phyloP scores from a whole-genome alignment of 2,888 invertebrate genomes.

The Papilio gigon region DNA sequence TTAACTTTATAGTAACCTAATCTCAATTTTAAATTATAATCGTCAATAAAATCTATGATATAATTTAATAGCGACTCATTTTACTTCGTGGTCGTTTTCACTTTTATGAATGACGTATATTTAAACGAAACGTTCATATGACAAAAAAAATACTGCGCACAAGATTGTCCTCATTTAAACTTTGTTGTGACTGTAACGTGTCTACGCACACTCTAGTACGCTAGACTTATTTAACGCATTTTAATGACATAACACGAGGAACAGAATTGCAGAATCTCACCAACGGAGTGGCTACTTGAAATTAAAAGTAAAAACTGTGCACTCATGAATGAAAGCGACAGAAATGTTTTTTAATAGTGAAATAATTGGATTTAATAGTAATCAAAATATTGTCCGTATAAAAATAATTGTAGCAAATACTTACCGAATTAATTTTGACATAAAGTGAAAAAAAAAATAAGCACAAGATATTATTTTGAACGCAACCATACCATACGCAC shows the following conservation, averaged over 20 bases:
- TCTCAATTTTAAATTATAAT: background rate
- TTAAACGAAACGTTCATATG: constrained; percentile 16
- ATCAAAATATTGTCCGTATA: background rate
- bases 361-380: no score
- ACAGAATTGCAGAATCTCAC: constrained; percentile 32
- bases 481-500: constrained; percentile 27
- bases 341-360: background rate
- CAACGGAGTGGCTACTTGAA: constrained; percentile 48
- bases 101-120: constrained; percentile 2
- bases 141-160: constrained; percentile 31
- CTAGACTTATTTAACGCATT: constrained; percentile 58
- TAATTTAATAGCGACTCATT: background rate
- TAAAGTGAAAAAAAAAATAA: background rate
- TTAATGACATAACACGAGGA: constrained; percentile 63
- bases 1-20: background rate
- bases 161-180: constrained; percentile 30
- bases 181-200: constrained; percentile 42
- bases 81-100: background rate
- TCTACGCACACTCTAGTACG: constrained; percentile 65
- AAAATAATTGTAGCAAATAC: constrained; percentile 5
- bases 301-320: constrained; percentile 50
- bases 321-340: background rate
- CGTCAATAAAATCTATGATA: background rate
- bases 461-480: background rate
- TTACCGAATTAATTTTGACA: constrained; percentile 20